phyloP scores from a whole-genome alignment of 2,888 invertebrate genomes.

The Nomada ruficornis region DNA sequence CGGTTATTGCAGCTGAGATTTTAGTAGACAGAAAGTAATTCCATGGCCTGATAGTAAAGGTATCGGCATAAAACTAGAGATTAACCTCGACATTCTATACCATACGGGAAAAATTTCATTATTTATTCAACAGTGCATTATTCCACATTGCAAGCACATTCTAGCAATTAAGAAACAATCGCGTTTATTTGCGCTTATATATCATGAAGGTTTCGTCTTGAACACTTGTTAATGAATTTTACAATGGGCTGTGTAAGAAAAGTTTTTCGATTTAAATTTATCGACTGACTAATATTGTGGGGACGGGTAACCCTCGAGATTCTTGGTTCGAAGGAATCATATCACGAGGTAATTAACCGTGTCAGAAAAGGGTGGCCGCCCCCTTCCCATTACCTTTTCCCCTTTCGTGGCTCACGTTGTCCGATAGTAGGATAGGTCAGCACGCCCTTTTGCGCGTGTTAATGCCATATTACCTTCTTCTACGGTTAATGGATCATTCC shows the following conservation, averaged over 20 bases:
- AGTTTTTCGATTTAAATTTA: background rate
- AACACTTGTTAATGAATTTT: background rate
- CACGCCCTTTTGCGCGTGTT: conserved; percentile 74
- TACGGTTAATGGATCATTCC: conserved; percentile 71
- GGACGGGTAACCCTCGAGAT: background rate
- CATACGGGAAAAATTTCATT: too few species aligned
- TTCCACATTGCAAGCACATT: too few species aligned
- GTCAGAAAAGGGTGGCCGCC: conserved; percentile 51
- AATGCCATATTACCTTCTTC: conserved; percentile 73
- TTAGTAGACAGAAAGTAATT: background rate
- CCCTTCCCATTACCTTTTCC: conserved; percentile 65
- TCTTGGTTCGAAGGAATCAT: conserved; percentile 57
- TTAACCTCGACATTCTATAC: background rate
- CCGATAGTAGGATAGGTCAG: conserved; percentile 73
- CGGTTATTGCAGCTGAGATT: background rate
- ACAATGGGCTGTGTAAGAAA: background rate
- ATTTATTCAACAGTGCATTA: too few species aligned
- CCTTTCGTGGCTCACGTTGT: conserved; percentile 60
- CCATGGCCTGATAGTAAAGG: background rate
- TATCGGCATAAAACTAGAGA: background rate
- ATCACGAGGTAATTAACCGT: conserved; percentile 66
- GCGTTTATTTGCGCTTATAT: too few species aligned
- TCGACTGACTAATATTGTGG: background rate
- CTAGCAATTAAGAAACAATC: too few species aligned
- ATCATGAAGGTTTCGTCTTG: too few species aligned